Base-by-base conservation (phyloP, 2,888 invertebrate species). In the Molanna angustata region DNA sequence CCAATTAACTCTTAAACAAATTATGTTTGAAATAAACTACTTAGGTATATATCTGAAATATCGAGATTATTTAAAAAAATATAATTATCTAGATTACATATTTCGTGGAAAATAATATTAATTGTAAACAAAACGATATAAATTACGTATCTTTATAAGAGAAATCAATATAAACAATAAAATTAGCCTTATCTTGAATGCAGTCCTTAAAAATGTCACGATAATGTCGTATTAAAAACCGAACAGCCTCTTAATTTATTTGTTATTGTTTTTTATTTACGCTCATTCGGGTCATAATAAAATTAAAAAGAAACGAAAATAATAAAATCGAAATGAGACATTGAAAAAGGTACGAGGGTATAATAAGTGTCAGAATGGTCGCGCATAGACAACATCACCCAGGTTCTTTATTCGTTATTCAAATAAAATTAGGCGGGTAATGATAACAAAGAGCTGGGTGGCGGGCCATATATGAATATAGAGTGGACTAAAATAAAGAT, bases 361-460 rank as follows among this genome's bases (percentile, higher is more conserved):
- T 52, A 43, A 52, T 52, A 56, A 56, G 56, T 56, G 56, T 56
- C 56, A 49, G 39, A 21, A 37, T 39, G 52, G 46, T 48, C 49
- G 49, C 44, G 40, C 54, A 49, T 54, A 49, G 48, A 49, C 43
- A 49, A 43, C 46, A 46, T 43, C 42, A 44, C 27, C 33, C 52
- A 46, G 46, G 52, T 41, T 46, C 46, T 52, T 52, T 52, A 52
- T 46, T 35, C 52, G 41, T 52, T 50, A 56, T 56, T 56, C 56
- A 56, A 56, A 56, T 56, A 56, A 56, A 56, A 56, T 56, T 56
- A 56, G 56, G 39, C 53, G 39, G 46, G 39, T 50, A 53, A 53
- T 53, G 56, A 56, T 56, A 56, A 56, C 56, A 46, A 49, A 56
- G 53, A 47, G 49, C 56, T 49, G 56, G 56, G 56, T 53, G 56